A percentile compares a stretch with the other conserved stretches of the same genome.
These are phyloP conservation scores for Margaritifera margaritifera DNA, from an alignment of 2,888 invertebrate genomes.

Conservation along the genomic window DNA sequence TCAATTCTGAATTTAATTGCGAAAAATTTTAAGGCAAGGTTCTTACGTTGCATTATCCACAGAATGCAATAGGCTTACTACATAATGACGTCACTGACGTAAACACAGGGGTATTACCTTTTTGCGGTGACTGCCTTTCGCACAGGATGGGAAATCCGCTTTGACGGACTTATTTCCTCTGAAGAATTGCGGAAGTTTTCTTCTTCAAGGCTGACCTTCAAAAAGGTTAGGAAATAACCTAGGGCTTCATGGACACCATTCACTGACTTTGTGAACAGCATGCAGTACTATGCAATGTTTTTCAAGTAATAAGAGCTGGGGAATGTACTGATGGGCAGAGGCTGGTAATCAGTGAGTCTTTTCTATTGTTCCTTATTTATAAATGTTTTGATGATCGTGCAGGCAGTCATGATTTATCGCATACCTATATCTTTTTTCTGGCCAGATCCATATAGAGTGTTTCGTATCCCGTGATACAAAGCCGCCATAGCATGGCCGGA, in stretches of 20 bases:
- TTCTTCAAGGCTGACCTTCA: constrained; percentile 13
- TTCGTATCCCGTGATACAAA: constrained; percentile 40
- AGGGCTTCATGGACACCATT: constrained; percentile 22
- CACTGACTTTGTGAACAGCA: constrained; percentile 7
- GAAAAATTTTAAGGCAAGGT: too few relatives aligned
- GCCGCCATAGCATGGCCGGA: constrained; percentile 33
- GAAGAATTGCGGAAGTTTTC: constrained; percentile 29
- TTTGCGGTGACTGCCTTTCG: too few relatives aligned
- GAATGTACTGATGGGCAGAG: constrained; percentile 19
- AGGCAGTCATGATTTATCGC: constrained; percentile 38
- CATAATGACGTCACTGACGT: too few relatives aligned
- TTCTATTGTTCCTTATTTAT: background rate
- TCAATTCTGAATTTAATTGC: too few relatives aligned
- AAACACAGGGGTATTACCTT: too few relatives aligned
- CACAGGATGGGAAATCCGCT: too few relatives aligned
- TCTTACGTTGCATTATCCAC: too few relatives aligned
- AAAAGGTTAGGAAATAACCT: constrained; percentile 22
- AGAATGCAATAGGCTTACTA: too few relatives aligned
- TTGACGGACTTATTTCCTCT: too few relatives aligned
- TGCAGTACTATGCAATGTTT: constrained; percentile 29
- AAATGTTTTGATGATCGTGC: constrained; percentile 39
- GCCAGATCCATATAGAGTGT: constrained; percentile 40
- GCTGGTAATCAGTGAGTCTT: background rate
- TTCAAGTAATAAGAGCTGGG: constrained; percentile 38
- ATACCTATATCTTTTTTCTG: constrained; percentile 12